Evolutionary conservation across 2,113 vertebrate genomes (phyloP).

Genomic region (Pelecanus crispus): DNA sequence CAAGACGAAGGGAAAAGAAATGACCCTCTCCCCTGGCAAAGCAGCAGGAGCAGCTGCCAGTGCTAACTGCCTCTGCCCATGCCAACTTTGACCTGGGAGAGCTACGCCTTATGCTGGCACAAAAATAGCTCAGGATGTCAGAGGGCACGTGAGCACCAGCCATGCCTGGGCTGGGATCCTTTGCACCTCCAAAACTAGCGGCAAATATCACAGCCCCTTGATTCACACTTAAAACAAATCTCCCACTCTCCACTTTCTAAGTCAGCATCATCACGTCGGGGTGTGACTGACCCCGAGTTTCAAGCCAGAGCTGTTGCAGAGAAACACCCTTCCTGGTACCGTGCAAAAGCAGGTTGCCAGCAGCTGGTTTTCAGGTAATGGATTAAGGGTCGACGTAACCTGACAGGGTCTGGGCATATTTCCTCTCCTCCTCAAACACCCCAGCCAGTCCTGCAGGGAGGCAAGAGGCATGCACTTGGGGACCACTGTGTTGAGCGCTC

Average conservation of each 20-base stretch:
- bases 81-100: slow-evolving; percentile 37
- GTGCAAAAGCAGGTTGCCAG: neutral
- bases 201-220: neutral
- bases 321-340: neutral
- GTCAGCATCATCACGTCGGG: neutral
- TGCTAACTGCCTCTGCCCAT: neutral
- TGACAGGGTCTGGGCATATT: neutral
- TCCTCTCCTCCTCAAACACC: neutral
- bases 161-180: neutral
- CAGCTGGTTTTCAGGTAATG: neutral
- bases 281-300: neutral
- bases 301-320: neutral
- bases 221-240: neutral
- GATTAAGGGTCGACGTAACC: neutral
- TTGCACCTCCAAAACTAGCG: neutral
- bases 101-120: neutral
- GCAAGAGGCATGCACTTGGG: neutral
- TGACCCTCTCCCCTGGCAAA: slow-evolving; percentile 5
- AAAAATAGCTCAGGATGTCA: neutral
- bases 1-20: slow-evolving; percentile 1
- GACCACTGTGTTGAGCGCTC: neutral
- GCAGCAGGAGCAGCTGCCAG: slow-evolving; percentile 18
- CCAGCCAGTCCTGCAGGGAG: neutral
- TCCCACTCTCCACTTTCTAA: neutral
- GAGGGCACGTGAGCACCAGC: neutral